phyloP scores from a whole-genome alignment of 2,888 invertebrate genomes.

The Lamellibrachia satsuma region DNA sequence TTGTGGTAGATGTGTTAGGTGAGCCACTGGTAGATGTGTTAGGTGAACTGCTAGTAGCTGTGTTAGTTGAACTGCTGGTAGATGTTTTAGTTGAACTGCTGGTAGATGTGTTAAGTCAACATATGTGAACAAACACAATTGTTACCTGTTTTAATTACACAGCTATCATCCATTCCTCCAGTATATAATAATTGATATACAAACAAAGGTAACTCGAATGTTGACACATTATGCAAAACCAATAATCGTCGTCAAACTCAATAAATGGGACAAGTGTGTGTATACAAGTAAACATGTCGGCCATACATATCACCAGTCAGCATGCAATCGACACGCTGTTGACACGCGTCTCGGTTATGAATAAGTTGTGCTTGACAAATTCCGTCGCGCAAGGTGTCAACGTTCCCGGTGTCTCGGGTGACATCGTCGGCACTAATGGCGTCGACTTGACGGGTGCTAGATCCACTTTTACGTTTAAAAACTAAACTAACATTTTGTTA shows the following conservation, averaged over 20 bases:
- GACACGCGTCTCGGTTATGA: background rate
- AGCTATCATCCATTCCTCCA: background rate
- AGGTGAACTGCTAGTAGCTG: no score
- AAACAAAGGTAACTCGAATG: background rate
- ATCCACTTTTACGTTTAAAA: background rate
- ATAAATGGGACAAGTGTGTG: background rate
- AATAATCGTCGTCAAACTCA: background rate
- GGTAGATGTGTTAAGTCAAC: no score
- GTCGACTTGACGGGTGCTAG: background rate
- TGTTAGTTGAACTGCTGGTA: no score
- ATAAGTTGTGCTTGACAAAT: background rate
- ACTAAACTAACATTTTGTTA: no score
- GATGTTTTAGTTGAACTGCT: no score
- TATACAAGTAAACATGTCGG: background rate
- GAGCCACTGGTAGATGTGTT: no score
- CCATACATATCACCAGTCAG: no score
- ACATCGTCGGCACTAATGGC: background rate
- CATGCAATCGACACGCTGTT: background rate
- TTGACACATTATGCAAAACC: background rate
- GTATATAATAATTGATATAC: background rate
- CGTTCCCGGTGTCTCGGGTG: background rate
- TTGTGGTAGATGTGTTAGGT: no score
- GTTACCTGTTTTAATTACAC: background rate
- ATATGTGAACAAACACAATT: no score
- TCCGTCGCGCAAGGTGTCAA: background rate